Percentiles rank a stretch among this genome's conserved stretches.
phyloP scores from a whole-genome alignment of 1,140 invertebrate species.

The Caenorhabditis inopinata region DNA sequence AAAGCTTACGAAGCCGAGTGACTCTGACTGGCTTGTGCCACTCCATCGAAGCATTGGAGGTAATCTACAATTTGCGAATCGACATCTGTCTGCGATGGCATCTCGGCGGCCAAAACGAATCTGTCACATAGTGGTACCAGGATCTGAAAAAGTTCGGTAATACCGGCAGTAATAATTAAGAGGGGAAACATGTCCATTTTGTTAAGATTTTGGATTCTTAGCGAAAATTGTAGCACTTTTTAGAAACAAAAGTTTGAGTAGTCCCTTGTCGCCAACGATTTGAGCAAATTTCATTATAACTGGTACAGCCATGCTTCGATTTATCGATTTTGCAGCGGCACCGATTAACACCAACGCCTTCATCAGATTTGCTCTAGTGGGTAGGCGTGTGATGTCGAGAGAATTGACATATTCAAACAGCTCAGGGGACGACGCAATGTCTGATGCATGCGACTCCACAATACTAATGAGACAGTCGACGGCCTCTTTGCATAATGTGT shows the following conservation, averaged over 20 bases:
- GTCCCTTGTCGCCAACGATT: too few relatives aligned
- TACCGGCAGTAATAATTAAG: too few relatives aligned
- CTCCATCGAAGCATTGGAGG: slow-evolving; percentile 47
- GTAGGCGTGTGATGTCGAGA: slow-evolving; percentile 20
- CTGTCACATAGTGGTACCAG: slow-evolving; percentile 36
- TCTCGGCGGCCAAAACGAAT: not conserved
- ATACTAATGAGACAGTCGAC: slow-evolving; percentile 27
- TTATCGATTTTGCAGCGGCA: slow-evolving; percentile 23
- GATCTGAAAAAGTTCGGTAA: too few relatives aligned
- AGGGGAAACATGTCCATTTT: too few relatives aligned
- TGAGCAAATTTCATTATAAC: too few relatives aligned
- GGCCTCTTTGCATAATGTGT: slow-evolving; percentile 41
- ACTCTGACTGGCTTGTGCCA: slow-evolving; percentile 37
- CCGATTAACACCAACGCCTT: slow-evolving; percentile 47
- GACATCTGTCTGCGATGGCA: not conserved
- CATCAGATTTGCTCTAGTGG: slow-evolving; percentile 37
- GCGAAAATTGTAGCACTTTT: too few relatives aligned
- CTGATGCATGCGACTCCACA: slow-evolving; percentile 26
- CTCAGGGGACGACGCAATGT: slow-evolving; percentile 18
- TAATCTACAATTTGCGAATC: slow-evolving; percentile 43
- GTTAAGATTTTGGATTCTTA: too few relatives aligned
- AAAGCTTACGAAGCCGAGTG: slow-evolving; percentile 37
- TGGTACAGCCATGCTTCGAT: too few relatives aligned
- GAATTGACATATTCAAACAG: not conserved
- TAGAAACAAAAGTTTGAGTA: too few relatives aligned